These are phyloP conservation scores for Odontophorus gujanensis DNA, from an alignment of 2,113 vertebrate genomes.

Conservation along the genomic window DNA sequence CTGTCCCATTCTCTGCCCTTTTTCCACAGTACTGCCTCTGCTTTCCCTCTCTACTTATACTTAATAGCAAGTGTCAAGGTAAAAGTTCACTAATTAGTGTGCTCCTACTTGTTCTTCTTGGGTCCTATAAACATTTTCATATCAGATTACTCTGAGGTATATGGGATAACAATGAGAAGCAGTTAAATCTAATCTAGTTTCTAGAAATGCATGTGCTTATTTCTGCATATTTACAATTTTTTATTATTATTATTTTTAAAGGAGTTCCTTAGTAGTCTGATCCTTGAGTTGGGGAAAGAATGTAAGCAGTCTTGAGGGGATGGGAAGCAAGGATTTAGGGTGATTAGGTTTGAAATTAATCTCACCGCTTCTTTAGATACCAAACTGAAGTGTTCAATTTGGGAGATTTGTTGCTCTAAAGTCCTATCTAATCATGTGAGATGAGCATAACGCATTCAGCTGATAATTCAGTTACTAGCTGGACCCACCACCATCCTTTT, in stretches of 20 bases:
- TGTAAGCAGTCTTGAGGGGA: neutral
- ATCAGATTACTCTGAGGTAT: neutral
- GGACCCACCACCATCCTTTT: neutral
- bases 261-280: neutral
- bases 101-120: neutral
- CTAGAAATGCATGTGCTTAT: neutral
- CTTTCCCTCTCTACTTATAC: slow-evolving; percentile 4
- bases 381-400: slow-evolving; percentile 19
- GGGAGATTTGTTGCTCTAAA: neutral
- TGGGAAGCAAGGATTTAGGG: neutral
- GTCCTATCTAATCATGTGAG: neutral
- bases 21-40: fast-evolving
- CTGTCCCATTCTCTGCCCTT: neutral
- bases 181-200: neutral
- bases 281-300: neutral
- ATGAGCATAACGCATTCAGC: neutral
- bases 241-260: neutral
- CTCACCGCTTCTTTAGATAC: slow-evolving; percentile 1
- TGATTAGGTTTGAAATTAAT: slow-evolving; percentile 6
- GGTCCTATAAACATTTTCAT: neutral
- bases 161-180: neutral
- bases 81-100: neutral
- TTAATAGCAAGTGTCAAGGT: neutral
- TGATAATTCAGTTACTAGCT: neutral
- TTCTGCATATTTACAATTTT: neutral